Percentiles rank a stretch among this genome's conserved stretches.
These are phyloP conservation scores for Pachycephus smyrnensis DNA, from an alignment of 2,888 invertebrate species.

Conservation along the genomic window DNA sequence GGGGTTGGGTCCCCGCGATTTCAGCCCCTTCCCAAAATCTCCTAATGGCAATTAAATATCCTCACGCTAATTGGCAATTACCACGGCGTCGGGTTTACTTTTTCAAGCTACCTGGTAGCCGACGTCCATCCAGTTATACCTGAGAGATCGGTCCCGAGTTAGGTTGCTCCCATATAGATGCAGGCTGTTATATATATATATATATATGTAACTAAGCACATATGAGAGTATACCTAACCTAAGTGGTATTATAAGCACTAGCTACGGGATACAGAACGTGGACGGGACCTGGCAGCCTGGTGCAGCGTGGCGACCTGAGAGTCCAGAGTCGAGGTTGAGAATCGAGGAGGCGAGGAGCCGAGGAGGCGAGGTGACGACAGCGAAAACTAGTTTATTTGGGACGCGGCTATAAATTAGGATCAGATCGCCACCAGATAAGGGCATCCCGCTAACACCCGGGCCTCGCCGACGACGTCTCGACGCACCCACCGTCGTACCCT, in stretches of 20 bases:
- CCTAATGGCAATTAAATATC: slow-evolving; percentile 65
- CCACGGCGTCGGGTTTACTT: slow-evolving; percentile 53
- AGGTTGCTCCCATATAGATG: background rate
- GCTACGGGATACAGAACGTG: slow-evolving; percentile 26
- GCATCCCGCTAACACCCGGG: slow-evolving; percentile 66
- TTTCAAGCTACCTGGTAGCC: slow-evolving; percentile 45
- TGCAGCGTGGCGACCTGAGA: background rate
- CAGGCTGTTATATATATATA: background rate
- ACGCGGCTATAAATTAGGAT: slow-evolving; percentile 67
- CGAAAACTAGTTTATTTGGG: slow-evolving; percentile 68
- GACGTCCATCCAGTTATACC: slow-evolving; percentile 3
- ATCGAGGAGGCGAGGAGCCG: slow-evolving; percentile 24
- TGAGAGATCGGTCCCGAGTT: background rate
- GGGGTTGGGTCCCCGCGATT: background rate
- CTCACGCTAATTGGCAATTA: slow-evolving; percentile 66
- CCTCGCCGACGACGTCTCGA: slow-evolving; percentile 56
- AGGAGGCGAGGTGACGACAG: slow-evolving; percentile 64
- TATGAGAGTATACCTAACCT: slow-evolving; percentile 15
- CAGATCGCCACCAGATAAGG: slow-evolving; percentile 67
- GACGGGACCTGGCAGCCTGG: background rate
- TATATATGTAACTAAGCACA: background rate
- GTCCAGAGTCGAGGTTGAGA: background rate
- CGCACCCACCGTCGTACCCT: slow-evolving; percentile 18
- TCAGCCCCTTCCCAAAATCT: background rate
- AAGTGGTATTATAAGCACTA: slow-evolving; percentile 41